phyloP scores from a whole-genome alignment of 2,888 invertebrate genomes.

The Agrotis exclamationis region DNA sequence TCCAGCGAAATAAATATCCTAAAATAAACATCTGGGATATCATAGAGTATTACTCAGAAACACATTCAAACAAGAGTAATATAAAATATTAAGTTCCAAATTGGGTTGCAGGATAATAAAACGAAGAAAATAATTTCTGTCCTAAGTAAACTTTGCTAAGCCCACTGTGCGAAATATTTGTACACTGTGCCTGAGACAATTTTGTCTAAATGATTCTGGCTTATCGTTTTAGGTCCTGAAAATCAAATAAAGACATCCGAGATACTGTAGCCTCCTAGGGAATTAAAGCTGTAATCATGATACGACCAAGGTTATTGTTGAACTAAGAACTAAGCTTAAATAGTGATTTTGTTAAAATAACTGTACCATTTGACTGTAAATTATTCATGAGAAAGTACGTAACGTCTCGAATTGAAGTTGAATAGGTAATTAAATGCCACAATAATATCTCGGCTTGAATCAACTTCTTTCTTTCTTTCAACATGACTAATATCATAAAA shows the following conservation, averaged over 20 bases:
- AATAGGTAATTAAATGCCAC: not conserved
- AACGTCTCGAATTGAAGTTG: not conserved
- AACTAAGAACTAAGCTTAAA: constrained; percentile 7
- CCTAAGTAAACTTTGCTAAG: constrained; percentile 60
- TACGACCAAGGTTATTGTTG: constrained; percentile 9
- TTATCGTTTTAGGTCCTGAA: constrained; percentile 48
- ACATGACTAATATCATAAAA: not conserved
- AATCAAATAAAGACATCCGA: constrained; percentile 23
- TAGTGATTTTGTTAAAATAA: not conserved
- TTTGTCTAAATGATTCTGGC: constrained; percentile 43
- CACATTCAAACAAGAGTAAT: constrained; percentile 46
- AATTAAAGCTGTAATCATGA: constrained; percentile 24
- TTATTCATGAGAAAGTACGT: not conserved
- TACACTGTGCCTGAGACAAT: constrained; percentile 37
- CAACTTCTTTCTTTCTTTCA: not conserved
- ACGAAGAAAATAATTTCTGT: constrained; percentile 65
- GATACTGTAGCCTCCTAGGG: constrained; percentile 9
- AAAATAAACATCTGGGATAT: constrained; percentile 23
- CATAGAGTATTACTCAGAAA: constrained; percentile 21
- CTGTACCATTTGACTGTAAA: not conserved
- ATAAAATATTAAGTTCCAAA: constrained; percentile 54
- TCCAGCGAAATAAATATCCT: constrained; percentile 19
- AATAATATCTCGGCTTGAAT: too few relatives aligned
- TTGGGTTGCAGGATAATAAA: constrained; percentile 51
- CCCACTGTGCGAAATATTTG: constrained; percentile 48